Base-by-base conservation (phyloP, 2,113 vertebrate genomes). In the Pteropus alecto region DNA sequence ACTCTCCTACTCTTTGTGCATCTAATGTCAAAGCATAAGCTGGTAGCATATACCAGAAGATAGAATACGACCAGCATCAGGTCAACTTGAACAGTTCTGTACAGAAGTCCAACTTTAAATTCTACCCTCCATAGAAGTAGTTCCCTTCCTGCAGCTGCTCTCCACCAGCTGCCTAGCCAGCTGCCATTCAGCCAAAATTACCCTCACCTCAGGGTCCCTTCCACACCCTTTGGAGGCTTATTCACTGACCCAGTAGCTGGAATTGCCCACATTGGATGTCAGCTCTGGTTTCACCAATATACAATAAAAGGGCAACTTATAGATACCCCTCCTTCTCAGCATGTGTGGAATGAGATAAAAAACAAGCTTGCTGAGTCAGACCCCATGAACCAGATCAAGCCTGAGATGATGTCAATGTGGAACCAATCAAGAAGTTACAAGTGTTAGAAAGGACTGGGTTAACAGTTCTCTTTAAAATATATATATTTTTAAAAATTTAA, bases 151-250 rank as follows among this genome's bases (percentile, higher is more conserved):
- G 54, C 87, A 97, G 84, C 94, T 97, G 92, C 63, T 95, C 84
- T 61, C 60, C 11, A 78, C 73, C 97, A 96, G 96, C 92, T 98
- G 96, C 92, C 79, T 58, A 76, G n/a, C 79, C 96, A 97, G 93
- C 93, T 97, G 97, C 76, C 51, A 63, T 81, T 51, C 79, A 63
- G 35, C 60, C 87, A 41, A 90, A 96, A 82, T 96, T 86, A 93
- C 90, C 65, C 74, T 56, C n/a, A 87, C 48, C 65, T 90, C 65
- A 12, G 85, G 28, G 76, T 78, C 67, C 76, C 74, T 14, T 38
- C 54, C 85, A 97, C 74, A 93, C 60, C 71, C 38, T 43, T 8
- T 16, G 51, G 38, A 41, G 85, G 76, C 63, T 96, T 74, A 56
- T 43, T 65, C 26, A 1, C 91, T 41, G 21, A 56, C 54, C 70